Base-by-base conservation (phyloP, 2,797 vertebrate species). In the Scyliorhinus canicula region DNA sequence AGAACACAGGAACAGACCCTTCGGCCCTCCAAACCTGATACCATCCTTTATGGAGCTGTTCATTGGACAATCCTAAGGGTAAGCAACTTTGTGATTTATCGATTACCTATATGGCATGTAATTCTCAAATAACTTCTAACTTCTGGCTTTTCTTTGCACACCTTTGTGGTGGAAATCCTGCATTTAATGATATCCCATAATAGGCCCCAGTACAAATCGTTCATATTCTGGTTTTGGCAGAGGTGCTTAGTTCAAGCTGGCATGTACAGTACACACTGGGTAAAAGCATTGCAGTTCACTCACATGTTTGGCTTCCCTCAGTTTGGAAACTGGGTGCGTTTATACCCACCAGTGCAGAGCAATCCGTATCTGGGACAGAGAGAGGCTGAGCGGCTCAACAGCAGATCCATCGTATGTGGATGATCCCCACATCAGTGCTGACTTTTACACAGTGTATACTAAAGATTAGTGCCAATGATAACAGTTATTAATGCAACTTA, bases 251-350 rank as follows among this genome's bases (percentile, higher is more conserved):
- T 21, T 93, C 60, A 67, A 93, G 90, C 60, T 67, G 57, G 57
- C 60, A 93, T 93, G 60, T 93, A 93, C 63, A 69, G 91, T 67
- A 93, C 91, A 93, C 90, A 93, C 60, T 63, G 90, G 90, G 90
- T 93, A 44, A 67, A 65, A 65, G 90, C 90, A 63, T n/a, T 65
- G 63, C 91, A 93, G 63, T 65, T 93, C 63, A 93, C 44, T 93
- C 63, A 57, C 44, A 69, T 50, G 44, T 67, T 44, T 16, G 14
- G 12, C 16, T 26, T 60, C 60, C 86, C 86, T 60, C 55, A 60
- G 52, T 60, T 16, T 50, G 19, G 24, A 93, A 31, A 67, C 63
- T 93, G 90, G 31, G 90, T 44, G 6, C 2, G 5, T 40, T 93
- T 44, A 65, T 93, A 65, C 60, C 57, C 60, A 93, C 60, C 57